phyloP scores from a whole-genome alignment of 1,140 invertebrate genomes.

The Rhopalosiphum padi region DNA sequence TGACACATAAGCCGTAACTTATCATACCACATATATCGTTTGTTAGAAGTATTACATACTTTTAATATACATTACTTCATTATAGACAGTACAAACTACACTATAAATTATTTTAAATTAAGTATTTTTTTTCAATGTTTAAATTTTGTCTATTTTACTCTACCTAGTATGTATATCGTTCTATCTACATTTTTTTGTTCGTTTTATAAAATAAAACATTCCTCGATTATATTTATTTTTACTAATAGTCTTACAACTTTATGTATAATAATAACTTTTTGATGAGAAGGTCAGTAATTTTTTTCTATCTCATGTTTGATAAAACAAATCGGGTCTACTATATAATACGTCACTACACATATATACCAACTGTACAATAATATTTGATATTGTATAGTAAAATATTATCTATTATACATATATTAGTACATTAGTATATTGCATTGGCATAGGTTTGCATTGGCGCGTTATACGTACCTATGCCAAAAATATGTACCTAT shows the following conservation, averaged over 20 bases:
- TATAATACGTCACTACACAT: neutral
- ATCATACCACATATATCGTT: neutral
- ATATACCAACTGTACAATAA: neutral
- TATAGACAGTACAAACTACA: neutral
- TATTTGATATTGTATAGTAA: neutral
- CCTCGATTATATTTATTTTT: neutral
- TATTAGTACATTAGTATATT: neutral
- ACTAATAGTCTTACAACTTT: neutral
- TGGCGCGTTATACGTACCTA: too few species aligned
- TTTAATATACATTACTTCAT: neutral
- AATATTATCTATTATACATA: neutral
- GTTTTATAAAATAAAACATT: too few species aligned
- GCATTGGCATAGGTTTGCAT: neutral
- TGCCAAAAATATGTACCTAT: neutral
- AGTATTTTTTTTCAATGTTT: neutral
- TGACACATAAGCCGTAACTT: conserved; percentile 6
- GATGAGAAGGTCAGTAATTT: neutral
- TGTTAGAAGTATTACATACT: neutral
- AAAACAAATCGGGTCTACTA: neutral
- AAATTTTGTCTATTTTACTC: neutral
- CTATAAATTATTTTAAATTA: neutral
- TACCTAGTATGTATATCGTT: too few species aligned
- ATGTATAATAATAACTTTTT: neutral
- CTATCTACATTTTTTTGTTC: too few species aligned
- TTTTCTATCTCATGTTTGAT: neutral